Evolutionary conservation across 2,113 vertebrate genomes (phyloP), one percentile per base, ranked within the genome.

Genomic region (Aramus guarauna): DNA sequence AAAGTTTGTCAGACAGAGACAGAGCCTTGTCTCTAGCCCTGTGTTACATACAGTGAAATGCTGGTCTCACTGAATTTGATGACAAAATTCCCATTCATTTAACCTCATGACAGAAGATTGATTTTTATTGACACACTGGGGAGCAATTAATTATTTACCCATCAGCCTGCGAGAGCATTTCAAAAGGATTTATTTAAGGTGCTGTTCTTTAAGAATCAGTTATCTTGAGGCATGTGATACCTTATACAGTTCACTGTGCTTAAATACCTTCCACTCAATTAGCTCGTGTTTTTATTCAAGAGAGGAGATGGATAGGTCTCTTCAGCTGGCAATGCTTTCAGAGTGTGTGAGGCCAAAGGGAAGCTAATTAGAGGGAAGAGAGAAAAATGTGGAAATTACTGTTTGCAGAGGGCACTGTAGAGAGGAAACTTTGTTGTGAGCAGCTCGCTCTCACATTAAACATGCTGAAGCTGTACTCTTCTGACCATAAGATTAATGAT

Each of bases 401-500:
- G 87, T 96, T 97, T 97, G 93, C 50, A 95, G 85, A 92, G 86
- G 87, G 95, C 84, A 95, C 60, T 64, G 75, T 82, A 68, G 69
- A 87, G 45, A 94, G 60, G 87, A 95, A 97, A 96, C 93, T 96
- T 97, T 77, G 82, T 79, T 95, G 93, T 92, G 85, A 95, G 92
- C 88, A 86, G 85, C 78, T 94, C 77, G 1, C 69, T 90, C 85
- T 96, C 86, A 88, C 92, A 97, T 97, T 97, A 95, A 94, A 95
- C 73, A 97, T 97, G 92, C 97, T 95, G 93, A 87, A 88, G 76
- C 76, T 94, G 73, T 96, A 64, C 77, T 96, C 96, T 90, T 89
- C 95, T 89, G 96, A 94, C 96, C 95, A 83, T 88, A 92, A 96
- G 97, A 97, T 97, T 97, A 97, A 96, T 95, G 96, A 96, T 94